Percentiles rank a stretch among this genome's conserved stretches.
Conservation (phyloP, 2,797 vertebrate genomes). For the Galago senegalensis region DNA sequence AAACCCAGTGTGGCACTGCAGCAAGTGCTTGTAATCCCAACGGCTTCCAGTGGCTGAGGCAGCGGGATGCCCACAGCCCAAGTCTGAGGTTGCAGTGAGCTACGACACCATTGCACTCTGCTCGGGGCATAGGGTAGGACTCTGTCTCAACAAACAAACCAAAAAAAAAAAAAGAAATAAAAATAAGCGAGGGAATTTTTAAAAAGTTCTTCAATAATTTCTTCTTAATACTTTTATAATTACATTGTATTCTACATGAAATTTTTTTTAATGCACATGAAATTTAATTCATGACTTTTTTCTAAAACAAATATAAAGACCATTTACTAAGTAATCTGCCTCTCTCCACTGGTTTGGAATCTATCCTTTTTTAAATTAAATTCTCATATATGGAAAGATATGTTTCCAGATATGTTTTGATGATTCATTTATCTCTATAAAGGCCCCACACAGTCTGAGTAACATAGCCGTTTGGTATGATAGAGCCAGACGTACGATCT, state of each 20-base stretch:
- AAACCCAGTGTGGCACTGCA: too few relatives aligned
- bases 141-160: too few relatives aligned
- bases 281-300: constrained; percentile 39
- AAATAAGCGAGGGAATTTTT: too few relatives aligned
- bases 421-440: constrained; percentile 26
- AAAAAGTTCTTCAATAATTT: neutral
- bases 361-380: neutral
- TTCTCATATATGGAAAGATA: constrained; percentile 20
- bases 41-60: too few relatives aligned
- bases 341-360: constrained; percentile 15
- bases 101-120: too few relatives aligned
- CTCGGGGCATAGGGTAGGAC: too few relatives aligned
- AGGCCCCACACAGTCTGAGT: neutral
- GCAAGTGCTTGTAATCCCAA: too few relatives aligned
- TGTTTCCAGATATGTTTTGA: neutral
- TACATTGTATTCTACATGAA: neutral
- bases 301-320: neutral
- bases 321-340: neutral
- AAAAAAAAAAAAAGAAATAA: too few relatives aligned
- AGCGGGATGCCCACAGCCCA: too few relatives aligned
- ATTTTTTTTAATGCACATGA: neutral
- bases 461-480: neutral
- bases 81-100: too few relatives aligned
- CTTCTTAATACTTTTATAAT: constrained; percentile 30
- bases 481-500: neutral